phyloP scores from a whole-genome alignment of 2,797 vertebrate species.

The Takifugu ocellatus region DNA sequence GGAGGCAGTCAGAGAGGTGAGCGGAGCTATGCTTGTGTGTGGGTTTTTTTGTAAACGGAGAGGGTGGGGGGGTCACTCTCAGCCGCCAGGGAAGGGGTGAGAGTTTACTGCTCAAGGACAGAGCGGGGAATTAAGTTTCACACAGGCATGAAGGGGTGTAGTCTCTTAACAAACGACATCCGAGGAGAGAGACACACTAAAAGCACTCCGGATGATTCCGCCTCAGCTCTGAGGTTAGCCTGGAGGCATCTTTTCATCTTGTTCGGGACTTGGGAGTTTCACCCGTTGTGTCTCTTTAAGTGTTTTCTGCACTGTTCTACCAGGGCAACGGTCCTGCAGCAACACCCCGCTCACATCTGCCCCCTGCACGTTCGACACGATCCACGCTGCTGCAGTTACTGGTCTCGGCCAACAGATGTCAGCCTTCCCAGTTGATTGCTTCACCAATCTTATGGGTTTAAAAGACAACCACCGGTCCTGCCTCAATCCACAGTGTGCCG shows the following conservation, averaged over 20 bases:
- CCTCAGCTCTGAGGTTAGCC: slow-evolving; percentile 64
- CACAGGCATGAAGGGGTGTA: slow-evolving; percentile 63
- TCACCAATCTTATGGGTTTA: background rate
- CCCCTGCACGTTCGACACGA: slow-evolving; percentile 7
- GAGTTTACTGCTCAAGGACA: slow-evolving; percentile 73
- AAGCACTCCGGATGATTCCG: slow-evolving; percentile 64
- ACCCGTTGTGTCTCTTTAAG: slow-evolving; percentile 54
- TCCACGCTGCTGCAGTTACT: slow-evolving; percentile 49
- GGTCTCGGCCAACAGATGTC: slow-evolving; percentile 72
- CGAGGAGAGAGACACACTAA: slow-evolving; percentile 60
- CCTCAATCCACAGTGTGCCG: slow-evolving; percentile 20
- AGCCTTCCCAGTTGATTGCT: slow-evolving; percentile 62
- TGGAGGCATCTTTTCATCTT: slow-evolving; percentile 63
- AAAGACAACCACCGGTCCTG: slow-evolving; percentile 12
- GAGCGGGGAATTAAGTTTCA: slow-evolving; percentile 71
- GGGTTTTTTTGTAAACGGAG: slow-evolving; percentile 19
- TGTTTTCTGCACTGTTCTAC: slow-evolving; percentile 51
- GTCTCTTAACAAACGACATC: slow-evolving; percentile 67
- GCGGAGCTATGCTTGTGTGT: slow-evolving; percentile 5
- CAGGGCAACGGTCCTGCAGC: slow-evolving; percentile 33
- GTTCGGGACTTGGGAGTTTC: slow-evolving; percentile 57
- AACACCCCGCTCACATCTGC: slow-evolving; percentile 20
- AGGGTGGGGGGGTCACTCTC: slow-evolving; percentile 61
- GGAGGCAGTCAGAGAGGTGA: slow-evolving; percentile 41
- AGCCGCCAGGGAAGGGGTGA: slow-evolving; percentile 53